Evolutionary conservation across 1,140 invertebrate genomes (phyloP).

Genomic region (Heliconius eleuchia): DNA sequence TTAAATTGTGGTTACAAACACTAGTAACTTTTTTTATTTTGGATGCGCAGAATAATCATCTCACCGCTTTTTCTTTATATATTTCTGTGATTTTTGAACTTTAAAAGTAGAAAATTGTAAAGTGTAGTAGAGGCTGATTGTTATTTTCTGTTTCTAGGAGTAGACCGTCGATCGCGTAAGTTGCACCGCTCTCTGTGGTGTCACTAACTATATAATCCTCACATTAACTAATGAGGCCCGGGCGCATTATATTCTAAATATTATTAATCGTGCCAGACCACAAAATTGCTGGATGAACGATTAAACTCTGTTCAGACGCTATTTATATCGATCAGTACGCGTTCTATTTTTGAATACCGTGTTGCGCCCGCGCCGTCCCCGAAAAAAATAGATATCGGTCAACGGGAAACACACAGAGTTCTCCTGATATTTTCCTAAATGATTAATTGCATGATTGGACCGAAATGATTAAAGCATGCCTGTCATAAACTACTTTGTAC

Average conservation of each 20-base stretch:
- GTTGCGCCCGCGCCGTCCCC: conserved; percentile 68
- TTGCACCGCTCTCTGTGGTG: conserved; percentile 80
- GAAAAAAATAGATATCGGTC: conserved; percentile 65
- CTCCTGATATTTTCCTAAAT: conserved; percentile 50
- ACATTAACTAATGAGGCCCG: conserved; percentile 68
- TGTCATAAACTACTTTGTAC: conserved; percentile 53
- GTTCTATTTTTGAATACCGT: conserved; percentile 65
- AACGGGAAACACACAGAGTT: conserved; percentile 53
- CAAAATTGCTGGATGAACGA: conserved; percentile 52
- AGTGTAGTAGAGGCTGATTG: conserved; percentile 75
- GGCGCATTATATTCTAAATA: conserved; percentile 54
- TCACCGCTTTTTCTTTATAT: conserved; percentile 62
- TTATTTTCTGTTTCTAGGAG: conserved; percentile 82
- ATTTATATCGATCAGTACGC: conserved; percentile 63
- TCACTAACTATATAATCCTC: conserved; percentile 75
- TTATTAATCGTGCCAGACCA: conserved; percentile 45
- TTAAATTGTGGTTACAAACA: conserved; percentile 31
- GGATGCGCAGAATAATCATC: conserved; percentile 69
- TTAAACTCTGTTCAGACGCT: conserved; percentile 51
- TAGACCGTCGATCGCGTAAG: conserved; percentile 82
- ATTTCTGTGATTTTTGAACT: conserved; percentile 53
- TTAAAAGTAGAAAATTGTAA: conserved; percentile 55
- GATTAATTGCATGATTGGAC: conserved; percentile 62
- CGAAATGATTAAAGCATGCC: conserved; percentile 61
- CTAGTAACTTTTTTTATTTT: conserved; percentile 55